Evolutionary conservation across 2,113 vertebrate species (phyloP).

Genomic region (Elachura formosa): DNA sequence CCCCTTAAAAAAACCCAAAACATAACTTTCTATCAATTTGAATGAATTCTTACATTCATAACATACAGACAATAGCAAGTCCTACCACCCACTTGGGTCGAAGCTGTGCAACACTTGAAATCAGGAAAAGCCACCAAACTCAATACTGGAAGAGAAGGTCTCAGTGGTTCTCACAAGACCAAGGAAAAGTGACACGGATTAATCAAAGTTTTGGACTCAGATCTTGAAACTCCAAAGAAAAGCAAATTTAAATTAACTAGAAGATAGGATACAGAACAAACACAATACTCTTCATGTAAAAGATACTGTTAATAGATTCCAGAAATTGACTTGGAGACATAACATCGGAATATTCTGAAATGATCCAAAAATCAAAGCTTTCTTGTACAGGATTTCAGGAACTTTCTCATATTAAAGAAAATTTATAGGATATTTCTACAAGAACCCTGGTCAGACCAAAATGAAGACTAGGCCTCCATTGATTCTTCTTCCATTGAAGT

Average conservation of each 20-base stretch:
- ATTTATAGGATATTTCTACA: background rate
- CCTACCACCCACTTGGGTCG: background rate
- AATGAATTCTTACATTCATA: background rate
- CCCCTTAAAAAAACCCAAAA: background rate
- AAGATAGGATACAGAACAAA: background rate
- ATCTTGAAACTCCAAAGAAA: background rate
- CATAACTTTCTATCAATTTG: background rate
- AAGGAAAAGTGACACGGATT: background rate
- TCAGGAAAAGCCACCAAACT: background rate
- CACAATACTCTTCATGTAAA: background rate
- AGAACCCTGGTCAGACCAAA: background rate
- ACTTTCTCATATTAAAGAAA: background rate
- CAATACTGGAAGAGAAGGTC: background rate
- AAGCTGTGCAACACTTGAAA: background rate
- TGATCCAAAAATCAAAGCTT: background rate
- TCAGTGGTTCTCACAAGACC: background rate
- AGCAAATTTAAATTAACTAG: background rate
- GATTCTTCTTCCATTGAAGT: background rate
- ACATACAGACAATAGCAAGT: background rate
- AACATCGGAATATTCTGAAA: background rate
- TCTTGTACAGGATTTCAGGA: background rate
- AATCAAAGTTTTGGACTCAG: background rate
- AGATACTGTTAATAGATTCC: background rate
- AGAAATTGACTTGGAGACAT: background rate
- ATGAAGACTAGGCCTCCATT: background rate